Evolutionary conservation across 2,888 invertebrate genomes (phyloP), one percentile per base, ranked within the genome.

Genomic region (Euclidia mi): DNA sequence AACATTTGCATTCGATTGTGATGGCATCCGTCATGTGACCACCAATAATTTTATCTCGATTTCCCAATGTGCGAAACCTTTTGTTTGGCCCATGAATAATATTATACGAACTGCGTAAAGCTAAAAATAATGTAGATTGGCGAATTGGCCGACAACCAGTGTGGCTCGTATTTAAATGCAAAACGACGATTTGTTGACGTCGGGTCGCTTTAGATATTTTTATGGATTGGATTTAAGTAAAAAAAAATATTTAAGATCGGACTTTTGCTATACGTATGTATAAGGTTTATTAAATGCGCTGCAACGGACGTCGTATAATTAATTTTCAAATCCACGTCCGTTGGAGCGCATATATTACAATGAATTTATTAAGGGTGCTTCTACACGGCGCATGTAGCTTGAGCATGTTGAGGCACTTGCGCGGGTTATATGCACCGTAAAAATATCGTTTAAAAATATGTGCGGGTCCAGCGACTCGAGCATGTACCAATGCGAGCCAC

Each of bases 21-120:
- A 32, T 42, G 18, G 15, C 45, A 38, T 43, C 32, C 35, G 31
- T 49, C 49, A 60, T 53, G 56, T 65, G 59, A 57, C 56, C 14
- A 42, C 28, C 64, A 41, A 68, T 71, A n/a, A 62, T 64, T 60
- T 75, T 62, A 71, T 71, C 64, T 57, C 52, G 35, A 69, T 62
- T 56, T 50, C 48, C 18, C 51, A 66, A 56, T 64, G 53, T 48
- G 46, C 41, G 38, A 65, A 49, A 62, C 56, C 56, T 56, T 56
- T 75, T 69, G 58, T 69, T 66, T 69, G 51, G 20, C 0, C 41
- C 57, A 76, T 64, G 64, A 65, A 70, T 66, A 65, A 59, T 43
- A 65, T 65, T 58, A 64, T 25, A 50, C 17, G 20, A 14, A 42
- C 34, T n/a, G n/a, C n/a, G n/a, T n/a, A n/a, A n/a, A n/a, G n/a